Conservation (phyloP, 2,113 vertebrate genomes). For the Pterocles burchelli region DNA sequence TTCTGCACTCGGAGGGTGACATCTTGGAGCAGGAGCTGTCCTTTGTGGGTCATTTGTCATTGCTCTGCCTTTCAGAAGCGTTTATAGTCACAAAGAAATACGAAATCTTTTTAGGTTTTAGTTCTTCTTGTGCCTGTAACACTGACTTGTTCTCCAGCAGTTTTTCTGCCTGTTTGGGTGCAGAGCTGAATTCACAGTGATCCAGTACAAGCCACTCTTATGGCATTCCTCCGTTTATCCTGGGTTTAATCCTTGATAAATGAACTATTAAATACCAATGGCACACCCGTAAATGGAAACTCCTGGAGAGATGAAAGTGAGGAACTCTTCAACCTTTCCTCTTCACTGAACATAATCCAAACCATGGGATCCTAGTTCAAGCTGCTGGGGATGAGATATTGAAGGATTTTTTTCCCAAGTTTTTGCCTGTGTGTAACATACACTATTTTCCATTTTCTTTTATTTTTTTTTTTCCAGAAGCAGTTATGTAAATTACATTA, state of each 20-base stretch:
- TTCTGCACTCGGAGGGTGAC: background rate
- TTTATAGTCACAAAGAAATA: background rate
- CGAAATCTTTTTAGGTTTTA: background rate
- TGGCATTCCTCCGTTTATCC: slow-evolving; percentile 11
- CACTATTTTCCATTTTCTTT: background rate
- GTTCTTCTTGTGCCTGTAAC: background rate
- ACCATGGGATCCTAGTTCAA: background rate
- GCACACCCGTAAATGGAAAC: slow-evolving; percentile 1
- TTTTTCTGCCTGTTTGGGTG: background rate
- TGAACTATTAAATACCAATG: slow-evolving; percentile 56
- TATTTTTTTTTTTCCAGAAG: background rate
- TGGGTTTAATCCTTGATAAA: slow-evolving; percentile 54
- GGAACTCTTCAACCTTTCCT: slow-evolving; percentile 20
- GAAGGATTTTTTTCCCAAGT: background rate
- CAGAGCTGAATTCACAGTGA: background rate
- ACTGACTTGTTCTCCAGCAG: background rate
- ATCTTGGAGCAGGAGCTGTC: background rate
- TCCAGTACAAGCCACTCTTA: background rate
- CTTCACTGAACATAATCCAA: slow-evolving; percentile 39
- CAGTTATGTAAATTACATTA: background rate
- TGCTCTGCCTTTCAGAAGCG: background rate
- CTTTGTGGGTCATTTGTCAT: background rate
- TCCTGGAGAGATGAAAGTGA: slow-evolving; percentile 49
- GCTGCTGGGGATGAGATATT: background rate
- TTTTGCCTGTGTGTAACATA: background rate